Percentiles rank a stretch among this genome's conserved stretches.
Conservation (phyloP, 2,113 vertebrate species). For the Ondatra zibethicus region DNA sequence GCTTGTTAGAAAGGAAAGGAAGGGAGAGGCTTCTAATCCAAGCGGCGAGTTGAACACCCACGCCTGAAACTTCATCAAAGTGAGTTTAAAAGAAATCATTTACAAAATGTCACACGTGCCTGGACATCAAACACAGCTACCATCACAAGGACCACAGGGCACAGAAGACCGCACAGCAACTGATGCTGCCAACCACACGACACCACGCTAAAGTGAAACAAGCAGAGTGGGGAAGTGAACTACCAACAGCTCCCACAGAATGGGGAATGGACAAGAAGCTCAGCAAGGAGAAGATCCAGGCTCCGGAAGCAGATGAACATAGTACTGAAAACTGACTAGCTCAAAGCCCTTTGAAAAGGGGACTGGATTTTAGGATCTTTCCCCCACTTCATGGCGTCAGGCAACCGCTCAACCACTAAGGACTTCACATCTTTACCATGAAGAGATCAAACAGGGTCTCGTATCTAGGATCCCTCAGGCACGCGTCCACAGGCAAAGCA, state of each 20-base stretch:
- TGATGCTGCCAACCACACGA: not conserved
- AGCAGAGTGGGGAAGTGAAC: not conserved
- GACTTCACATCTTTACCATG: not conserved
- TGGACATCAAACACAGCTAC: not conserved
- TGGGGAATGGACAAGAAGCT: not conserved
- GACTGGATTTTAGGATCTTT: not conserved
- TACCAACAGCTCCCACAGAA: not conserved
- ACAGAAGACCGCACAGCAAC: not conserved
- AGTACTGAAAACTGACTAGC: not conserved
- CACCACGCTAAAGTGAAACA: not conserved
- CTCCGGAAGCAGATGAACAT: not conserved
- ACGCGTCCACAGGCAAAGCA: not conserved
- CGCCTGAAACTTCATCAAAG: not conserved
- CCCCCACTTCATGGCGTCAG: not conserved
- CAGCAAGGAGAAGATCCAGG: not conserved
- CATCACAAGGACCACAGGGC: not conserved
- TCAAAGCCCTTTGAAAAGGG: not conserved
- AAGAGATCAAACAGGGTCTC: not conserved
- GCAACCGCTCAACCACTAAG: not conserved
- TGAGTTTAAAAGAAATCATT: not conserved
- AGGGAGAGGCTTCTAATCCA: slow-evolving; percentile 1
- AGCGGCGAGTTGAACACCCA: not conserved
- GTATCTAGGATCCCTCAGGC: not conserved
- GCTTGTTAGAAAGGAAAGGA: not conserved
- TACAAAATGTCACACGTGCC: not conserved